Percentiles rank a stretch among this genome's conserved stretches.
Evolutionary conservation across 1,140 invertebrate species (phyloP).

Genomic region (Argopecten irradians): DNA sequence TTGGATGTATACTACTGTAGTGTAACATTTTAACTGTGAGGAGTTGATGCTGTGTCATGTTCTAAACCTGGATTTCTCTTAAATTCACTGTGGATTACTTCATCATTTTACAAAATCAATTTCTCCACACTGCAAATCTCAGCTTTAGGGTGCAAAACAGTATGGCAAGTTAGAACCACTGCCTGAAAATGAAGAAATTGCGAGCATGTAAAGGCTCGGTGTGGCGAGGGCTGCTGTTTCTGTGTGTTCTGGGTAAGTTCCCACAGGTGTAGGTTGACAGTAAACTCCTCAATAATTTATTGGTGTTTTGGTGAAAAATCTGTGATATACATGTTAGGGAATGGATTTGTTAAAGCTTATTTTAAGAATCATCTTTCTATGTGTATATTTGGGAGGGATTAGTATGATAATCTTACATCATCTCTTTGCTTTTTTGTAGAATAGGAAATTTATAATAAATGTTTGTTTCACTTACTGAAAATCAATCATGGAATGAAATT

Average conservation of each 20-base stretch:
- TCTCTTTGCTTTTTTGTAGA: too few species aligned
- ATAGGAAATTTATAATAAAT: too few species aligned
- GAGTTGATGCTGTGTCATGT: not conserved
- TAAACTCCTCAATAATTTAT: not conserved
- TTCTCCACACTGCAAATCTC: constrained; percentile 1
- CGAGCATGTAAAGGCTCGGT: not conserved
- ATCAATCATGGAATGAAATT: too few species aligned
- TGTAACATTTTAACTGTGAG: constrained; percentile 10
- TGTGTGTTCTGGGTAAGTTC: not conserved
- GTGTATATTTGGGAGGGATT: not conserved
- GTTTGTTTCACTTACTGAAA: too few species aligned
- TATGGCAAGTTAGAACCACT: constrained; percentile 16
- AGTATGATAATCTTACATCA: too few species aligned
- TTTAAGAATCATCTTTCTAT: not conserved
- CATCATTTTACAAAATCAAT: constrained; percentile 23
- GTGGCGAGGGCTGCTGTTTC: not conserved
- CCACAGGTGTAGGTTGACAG: not conserved
- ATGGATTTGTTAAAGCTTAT: not conserved
- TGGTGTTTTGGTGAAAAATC: not conserved
- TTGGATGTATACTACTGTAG: not conserved
- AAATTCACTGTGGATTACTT: constrained; percentile 17
- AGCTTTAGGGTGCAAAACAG: not conserved
- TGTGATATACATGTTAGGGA: not conserved
- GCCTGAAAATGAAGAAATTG: constrained; percentile 17
- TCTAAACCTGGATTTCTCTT: not conserved